A percentile compares a stretch with the other conserved stretches of the same genome.
These are phyloP conservation scores for Drosophila gaucha DNA, from an alignment of 2,888 invertebrate genomes.

Conservation along the genomic window DNA sequence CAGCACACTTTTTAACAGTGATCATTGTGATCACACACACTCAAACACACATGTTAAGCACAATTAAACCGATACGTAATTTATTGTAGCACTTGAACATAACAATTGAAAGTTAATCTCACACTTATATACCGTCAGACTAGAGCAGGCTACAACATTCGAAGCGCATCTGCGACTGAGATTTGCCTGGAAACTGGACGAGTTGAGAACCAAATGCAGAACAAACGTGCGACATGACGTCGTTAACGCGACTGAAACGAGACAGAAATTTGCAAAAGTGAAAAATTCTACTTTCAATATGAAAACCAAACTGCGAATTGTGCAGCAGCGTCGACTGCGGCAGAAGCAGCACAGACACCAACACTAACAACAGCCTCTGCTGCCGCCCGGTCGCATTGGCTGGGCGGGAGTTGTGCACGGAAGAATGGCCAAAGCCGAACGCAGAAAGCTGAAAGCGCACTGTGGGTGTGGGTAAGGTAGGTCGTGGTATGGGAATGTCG, in stretches of 20 bases:
- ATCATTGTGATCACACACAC: slow-evolving; percentile 13
- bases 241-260: slow-evolving; percentile 81
- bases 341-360: slow-evolving; percentile 12
- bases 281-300: slow-evolving; percentile 81
- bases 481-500: slow-evolving; percentile 82
- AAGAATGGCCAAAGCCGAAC: slow-evolving; percentile 55
- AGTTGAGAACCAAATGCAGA: slow-evolving; percentile 43
- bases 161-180: slow-evolving; percentile 28
- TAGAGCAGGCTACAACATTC: slow-evolving; percentile 18
- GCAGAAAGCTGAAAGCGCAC: slow-evolving; percentile 73
- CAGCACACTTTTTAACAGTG: neutral
- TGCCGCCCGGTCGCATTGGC: slow-evolving; percentile 8
- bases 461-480: slow-evolving; percentile 85
- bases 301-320: slow-evolving; percentile 68
- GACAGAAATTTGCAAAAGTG: slow-evolving; percentile 80
- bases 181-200: slow-evolving; percentile 29
- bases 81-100: slow-evolving; percentile 1
- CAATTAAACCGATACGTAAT: slow-evolving; percentile 22
- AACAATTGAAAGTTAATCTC: slow-evolving; percentile 44
- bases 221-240: slow-evolving; percentile 82
- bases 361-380: slow-evolving; percentile 15
- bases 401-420: slow-evolving; percentile 72
- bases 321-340: slow-evolving; percentile 46
- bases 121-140: slow-evolving; percentile 24
- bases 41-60: slow-evolving; percentile 1